A percentile compares a stretch with the other conserved stretches of the same genome.
Conservation (phyloP, 2,797 vertebrate genomes). For the Malacoctenus gilli region DNA sequence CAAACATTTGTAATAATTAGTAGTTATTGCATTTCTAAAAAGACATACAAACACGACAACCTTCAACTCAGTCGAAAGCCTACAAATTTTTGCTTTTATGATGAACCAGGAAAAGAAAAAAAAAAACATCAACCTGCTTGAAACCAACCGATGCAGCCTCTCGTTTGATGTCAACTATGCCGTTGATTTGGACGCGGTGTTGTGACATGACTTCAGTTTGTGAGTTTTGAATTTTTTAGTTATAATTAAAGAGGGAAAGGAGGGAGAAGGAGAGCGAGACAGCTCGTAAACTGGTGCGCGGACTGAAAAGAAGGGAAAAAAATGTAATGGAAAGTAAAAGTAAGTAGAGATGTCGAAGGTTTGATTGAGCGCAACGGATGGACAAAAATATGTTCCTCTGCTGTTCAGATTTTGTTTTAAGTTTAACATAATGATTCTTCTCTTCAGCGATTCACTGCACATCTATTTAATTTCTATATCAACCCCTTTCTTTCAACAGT, state of each 20-base stretch:
- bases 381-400: no score
- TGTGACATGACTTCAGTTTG: conserved; percentile 5
- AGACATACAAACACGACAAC: conserved; percentile 22
- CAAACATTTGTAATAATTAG: conserved; percentile 47
- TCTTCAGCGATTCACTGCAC: no score
- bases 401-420: no score
- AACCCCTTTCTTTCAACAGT: no score
- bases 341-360: no score
- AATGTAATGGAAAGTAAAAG: no score
- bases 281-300: no score
- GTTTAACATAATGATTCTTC: no score
- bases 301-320: no score
- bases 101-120: conserved; percentile 22
- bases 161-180: conserved; percentile 21
- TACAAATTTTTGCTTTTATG: conserved; percentile 51
- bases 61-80: conserved; percentile 40
- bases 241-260: not conserved
- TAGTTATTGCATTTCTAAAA: conserved; percentile 49
- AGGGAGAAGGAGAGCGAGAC: conserved; percentile 1
- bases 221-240: not conserved
- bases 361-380: no score
- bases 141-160: conserved; percentile 10
- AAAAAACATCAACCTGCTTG: conserved; percentile 35
- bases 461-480: no score
- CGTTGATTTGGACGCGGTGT: conserved; percentile 15